Base-by-base conservation (phyloP, 2,797 vertebrate species). In the Huso huso region DNA sequence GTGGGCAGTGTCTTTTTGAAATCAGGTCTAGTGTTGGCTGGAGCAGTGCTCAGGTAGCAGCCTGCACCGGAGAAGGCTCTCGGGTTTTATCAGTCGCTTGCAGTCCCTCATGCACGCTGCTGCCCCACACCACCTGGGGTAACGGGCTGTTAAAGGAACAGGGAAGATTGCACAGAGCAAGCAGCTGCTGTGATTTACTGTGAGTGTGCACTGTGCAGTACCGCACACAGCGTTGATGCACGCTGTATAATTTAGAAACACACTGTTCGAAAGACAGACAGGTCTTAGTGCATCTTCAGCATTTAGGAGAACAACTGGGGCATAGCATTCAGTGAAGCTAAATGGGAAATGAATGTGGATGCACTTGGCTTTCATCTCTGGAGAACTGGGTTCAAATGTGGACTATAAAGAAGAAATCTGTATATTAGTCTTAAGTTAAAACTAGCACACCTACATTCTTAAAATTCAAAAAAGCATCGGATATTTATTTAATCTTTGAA, bases 21-120 rank as follows among this genome's bases (percentile, higher is more conserved):
- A 50, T 52, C 59, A 10, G 61, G 57, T 65, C 69, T 70, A 71
- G 71, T 71, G 69, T 48, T 62, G 69, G 63, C 9, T 67, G 71
- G 67, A 68, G 73, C 73, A 71, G 68, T 58, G 68, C 48, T 48
- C 49, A 61, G 62, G 62, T 55, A n/a, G n/a, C 51, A 7, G 15
- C 11, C 8, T 61, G 63, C 60, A 51, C 23, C 71, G 75, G 72
- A 76, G 77, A 79, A 73, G 52, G 6, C 63, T 69, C 77, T 83
- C 68, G 70, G 70, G 73, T 66, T 66, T 71, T 80, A 78, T 72
- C 77, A 77, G 76, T 81, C 84, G 82, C 79, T 83, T 82, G 78
- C 65, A 49, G 77, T 74, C 75, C 73, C 59, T 53, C 62, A 72
- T 74, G 74, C 23, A 10, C 49, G 58, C 23, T 58, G 23, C 37